phyloP scores from a whole-genome alignment of 2,888 invertebrate species.

The Iselma pallidipennis region DNA sequence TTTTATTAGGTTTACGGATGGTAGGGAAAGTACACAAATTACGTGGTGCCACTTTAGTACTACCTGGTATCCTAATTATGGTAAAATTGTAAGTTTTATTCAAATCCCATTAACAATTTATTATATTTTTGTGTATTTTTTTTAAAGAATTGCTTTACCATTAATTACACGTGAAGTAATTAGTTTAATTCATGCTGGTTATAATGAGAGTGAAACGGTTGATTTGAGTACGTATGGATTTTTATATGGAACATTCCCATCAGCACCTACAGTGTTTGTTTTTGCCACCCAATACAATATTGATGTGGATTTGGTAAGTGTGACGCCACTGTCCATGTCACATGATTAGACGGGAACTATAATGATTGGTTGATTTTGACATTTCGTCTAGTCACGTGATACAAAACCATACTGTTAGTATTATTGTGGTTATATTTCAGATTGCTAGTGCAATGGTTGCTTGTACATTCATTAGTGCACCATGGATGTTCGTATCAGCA shows the following conservation, averaged over 20 bases:
- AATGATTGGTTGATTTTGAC: too few relatives aligned
- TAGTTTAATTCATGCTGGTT: slow-evolving; percentile 71
- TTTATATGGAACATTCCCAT: slow-evolving; percentile 93
- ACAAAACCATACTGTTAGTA: too few relatives aligned
- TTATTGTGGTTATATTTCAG: too few relatives aligned
- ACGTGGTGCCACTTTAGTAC: slow-evolving; percentile 75
- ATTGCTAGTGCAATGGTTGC: slow-evolving; percentile 94
- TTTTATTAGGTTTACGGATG: slow-evolving; percentile 88
- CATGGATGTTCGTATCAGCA: slow-evolving; percentile 93
- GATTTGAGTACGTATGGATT: slow-evolving; percentile 92
- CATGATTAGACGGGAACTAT: too few relatives aligned
- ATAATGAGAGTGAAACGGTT: slow-evolving; percentile 72
- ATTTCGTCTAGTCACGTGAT: too few relatives aligned
- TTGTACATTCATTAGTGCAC: slow-evolving; percentile 92
- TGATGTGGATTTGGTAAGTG: slow-evolving; percentile 82
- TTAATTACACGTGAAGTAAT: slow-evolving; percentile 85
- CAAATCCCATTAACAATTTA: too few relatives aligned
- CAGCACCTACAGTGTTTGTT: slow-evolving; percentile 95
- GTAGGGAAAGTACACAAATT: slow-evolving; percentile 85
- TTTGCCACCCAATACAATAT: slow-evolving; percentile 87
- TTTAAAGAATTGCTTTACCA: slow-evolving; percentile 74
- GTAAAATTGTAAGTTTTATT: slow-evolving; percentile 78
- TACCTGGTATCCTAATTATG: slow-evolving; percentile 85
- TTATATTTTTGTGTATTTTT: not conserved
- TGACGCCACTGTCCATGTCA: too few relatives aligned